Percentiles rank a stretch among this genome's conserved stretches.
These are phyloP conservation scores for Sebastiscus tertius DNA, from an alignment of 2,797 vertebrate species.

Conservation along the genomic window DNA sequence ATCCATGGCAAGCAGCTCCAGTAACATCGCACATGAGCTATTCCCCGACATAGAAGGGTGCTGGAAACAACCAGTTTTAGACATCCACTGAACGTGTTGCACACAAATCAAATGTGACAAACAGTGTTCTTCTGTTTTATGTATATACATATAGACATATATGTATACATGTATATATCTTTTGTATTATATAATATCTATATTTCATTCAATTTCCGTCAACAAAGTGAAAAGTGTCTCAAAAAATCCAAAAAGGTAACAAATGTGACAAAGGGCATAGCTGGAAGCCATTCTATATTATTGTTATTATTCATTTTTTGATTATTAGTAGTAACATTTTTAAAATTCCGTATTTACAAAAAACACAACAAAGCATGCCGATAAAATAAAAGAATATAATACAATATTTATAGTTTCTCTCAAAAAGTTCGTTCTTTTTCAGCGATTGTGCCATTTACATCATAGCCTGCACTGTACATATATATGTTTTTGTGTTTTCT, in stretches of 20 bases:
- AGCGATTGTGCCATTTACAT: slow-evolving; percentile 96
- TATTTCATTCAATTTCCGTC: slow-evolving; percentile 86
- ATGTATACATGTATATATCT: slow-evolving; percentile 85
- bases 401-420: slow-evolving; percentile 99
- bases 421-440: slow-evolving; percentile 95
- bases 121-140: slow-evolving; percentile 84
- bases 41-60: slow-evolving; percentile 80
- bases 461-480: slow-evolving; percentile 92
- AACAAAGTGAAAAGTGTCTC: slow-evolving; percentile 91
- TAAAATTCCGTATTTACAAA: slow-evolving; percentile 95
- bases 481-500: slow-evolving; percentile 75
- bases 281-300: slow-evolving; percentile 98
- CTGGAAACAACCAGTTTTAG: slow-evolving; percentile 81
- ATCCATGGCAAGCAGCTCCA: slow-evolving; percentile 82
- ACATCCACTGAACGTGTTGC: slow-evolving; percentile 94
- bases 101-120: slow-evolving; percentile 91
- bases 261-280: slow-evolving; percentile 98
- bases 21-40: slow-evolving; percentile 80
- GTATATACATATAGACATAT: slow-evolving; percentile 86
- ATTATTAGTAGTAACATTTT: slow-evolving; percentile 88
- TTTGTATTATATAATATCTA: slow-evolving; percentile 86
- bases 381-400: slow-evolving; percentile 99
- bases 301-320: slow-evolving; percentile 85
- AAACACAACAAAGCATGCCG: slow-evolving; percentile 94
- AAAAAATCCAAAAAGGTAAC: slow-evolving; percentile 90